These are phyloP conservation scores for Phyllotreta striolata DNA, from an alignment of 2,888 invertebrate species.

Conservation along the genomic window DNA sequence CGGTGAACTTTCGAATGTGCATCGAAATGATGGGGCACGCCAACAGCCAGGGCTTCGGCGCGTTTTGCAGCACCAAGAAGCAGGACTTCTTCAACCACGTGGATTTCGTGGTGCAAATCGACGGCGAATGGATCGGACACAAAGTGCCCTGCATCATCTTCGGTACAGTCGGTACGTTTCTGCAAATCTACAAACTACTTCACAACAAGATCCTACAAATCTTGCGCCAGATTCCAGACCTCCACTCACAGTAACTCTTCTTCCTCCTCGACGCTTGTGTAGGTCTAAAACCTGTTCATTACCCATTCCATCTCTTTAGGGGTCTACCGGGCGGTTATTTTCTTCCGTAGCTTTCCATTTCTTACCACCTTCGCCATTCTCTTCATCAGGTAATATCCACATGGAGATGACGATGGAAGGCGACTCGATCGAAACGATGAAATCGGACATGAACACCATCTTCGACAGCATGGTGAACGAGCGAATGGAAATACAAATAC, in stretches of 20 bases:
- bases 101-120: slow-evolving; percentile 58
- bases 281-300: background rate
- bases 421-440: slow-evolving; percentile 51
- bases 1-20: slow-evolving; percentile 62
- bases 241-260: background rate
- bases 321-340: background rate
- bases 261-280: slow-evolving; percentile 1
- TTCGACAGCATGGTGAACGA: slow-evolving; percentile 53
- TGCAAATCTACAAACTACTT: too few relatives aligned
- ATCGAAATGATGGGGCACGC: slow-evolving; percentile 60
- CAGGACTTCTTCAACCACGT: slow-evolving; percentile 57
- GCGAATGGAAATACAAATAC: slow-evolving; percentile 56
- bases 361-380: too few relatives aligned
- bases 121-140: slow-evolving; percentile 61
- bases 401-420: slow-evolving; percentile 49
- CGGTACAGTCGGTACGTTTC: slow-evolving; percentile 58
- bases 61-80: slow-evolving; percentile 54
- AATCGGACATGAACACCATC: slow-evolving; percentile 58
- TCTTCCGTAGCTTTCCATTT: too few relatives aligned
- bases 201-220: too few relatives aligned
- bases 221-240: too few relatives aligned
- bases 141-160: slow-evolving; percentile 61
- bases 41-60: slow-evolving; percentile 57
- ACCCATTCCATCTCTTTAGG: too few relatives aligned
- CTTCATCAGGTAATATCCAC: slow-evolving; percentile 50